Percentiles rank a stretch among this genome's conserved stretches.
phyloP scores from a whole-genome alignment of 2,113 vertebrate genomes.

The Tiliqua scincoides region DNA sequence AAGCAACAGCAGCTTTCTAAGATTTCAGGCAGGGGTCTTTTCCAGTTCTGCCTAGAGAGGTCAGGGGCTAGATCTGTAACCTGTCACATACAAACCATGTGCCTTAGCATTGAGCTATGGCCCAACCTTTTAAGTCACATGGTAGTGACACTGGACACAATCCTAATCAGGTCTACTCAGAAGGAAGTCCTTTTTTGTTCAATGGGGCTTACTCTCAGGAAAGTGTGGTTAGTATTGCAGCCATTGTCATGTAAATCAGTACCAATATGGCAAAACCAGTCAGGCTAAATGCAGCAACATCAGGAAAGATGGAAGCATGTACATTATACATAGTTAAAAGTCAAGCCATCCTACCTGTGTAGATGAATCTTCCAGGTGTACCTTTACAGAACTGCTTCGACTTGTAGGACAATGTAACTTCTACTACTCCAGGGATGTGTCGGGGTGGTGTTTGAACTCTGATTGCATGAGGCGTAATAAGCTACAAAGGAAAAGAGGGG shows the following conservation, averaged over 20 bases:
- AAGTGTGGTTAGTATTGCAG: too few species aligned
- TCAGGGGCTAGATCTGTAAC: too few species aligned
- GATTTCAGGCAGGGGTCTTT: too few species aligned
- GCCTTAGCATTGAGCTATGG: too few species aligned
- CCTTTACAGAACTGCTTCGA: constrained; percentile 99
- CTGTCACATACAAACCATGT: too few species aligned
- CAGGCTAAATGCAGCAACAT: background rate
- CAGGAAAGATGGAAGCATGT: background rate
- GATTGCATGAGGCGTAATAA: constrained; percentile 98
- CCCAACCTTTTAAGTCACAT: too few species aligned
- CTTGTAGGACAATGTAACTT: constrained; percentile 99
- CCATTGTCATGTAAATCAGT: background rate
- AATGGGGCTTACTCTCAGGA: too few species aligned
- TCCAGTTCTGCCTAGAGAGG: too few species aligned
- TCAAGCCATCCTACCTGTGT: constrained; percentile 87
- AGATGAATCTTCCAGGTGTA: constrained; percentile 99
- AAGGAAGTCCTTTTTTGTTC: too few species aligned
- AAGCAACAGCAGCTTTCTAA: too few species aligned
- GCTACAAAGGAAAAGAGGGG: constrained; percentile 70
- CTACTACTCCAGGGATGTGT: constrained; percentile 98
- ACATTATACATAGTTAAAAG: background rate
- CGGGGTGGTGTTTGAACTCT: constrained; percentile 97
- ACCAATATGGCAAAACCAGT: background rate
- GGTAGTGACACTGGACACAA: background rate
- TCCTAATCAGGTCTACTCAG: too few species aligned